These are phyloP conservation scores for Schrankia costaestrigalis DNA, from an alignment of 2,888 invertebrate species.

Conservation along the genomic window DNA sequence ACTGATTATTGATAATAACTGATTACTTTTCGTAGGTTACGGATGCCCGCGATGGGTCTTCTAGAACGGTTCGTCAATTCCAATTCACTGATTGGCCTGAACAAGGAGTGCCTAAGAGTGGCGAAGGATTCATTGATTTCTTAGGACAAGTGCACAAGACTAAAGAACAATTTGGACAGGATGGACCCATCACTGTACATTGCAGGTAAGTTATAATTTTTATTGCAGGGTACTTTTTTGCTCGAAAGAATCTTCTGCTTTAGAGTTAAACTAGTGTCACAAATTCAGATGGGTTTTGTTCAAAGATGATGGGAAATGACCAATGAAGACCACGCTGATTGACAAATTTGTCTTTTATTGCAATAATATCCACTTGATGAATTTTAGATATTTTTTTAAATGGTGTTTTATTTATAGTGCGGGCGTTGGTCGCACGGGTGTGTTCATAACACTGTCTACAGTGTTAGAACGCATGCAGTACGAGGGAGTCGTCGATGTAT, in stretches of 20 bases:
- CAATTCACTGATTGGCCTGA: slow-evolving; percentile 98
- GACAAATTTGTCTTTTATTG: too few relatives aligned
- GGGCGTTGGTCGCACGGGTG: slow-evolving; percentile 98
- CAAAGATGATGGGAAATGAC: too few relatives aligned
- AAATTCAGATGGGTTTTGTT: too few relatives aligned
- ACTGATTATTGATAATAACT: too few relatives aligned
- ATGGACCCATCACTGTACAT: slow-evolving; percentile 99
- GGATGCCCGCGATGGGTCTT: slow-evolving; percentile 97
- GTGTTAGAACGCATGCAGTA: slow-evolving; percentile 99
- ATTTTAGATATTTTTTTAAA: too few relatives aligned
- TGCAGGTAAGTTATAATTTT: slow-evolving; percentile 84
- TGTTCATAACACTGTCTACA: slow-evolving; percentile 98
- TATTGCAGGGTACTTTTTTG: too few relatives aligned
- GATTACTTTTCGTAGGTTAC: slow-evolving; percentile 85
- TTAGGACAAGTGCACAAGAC: slow-evolving; percentile 99
- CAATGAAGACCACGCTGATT: too few relatives aligned
- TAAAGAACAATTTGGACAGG: slow-evolving; percentile 99
- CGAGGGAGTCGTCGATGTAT: slow-evolving; percentile 99
- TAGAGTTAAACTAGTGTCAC: too few relatives aligned
- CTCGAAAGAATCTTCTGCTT: too few relatives aligned
- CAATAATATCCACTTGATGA: too few relatives aligned
- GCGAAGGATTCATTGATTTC: slow-evolving; percentile 99
- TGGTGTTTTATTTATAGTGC: slow-evolving; percentile 87
- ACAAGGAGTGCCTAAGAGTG: slow-evolving; percentile 97
- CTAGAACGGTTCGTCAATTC: slow-evolving; percentile 97